A percentile compares a stretch with the other conserved stretches of the same genome.
phyloP scores from a whole-genome alignment of 2,888 invertebrate species.

The Oscheius sp. region DNA sequence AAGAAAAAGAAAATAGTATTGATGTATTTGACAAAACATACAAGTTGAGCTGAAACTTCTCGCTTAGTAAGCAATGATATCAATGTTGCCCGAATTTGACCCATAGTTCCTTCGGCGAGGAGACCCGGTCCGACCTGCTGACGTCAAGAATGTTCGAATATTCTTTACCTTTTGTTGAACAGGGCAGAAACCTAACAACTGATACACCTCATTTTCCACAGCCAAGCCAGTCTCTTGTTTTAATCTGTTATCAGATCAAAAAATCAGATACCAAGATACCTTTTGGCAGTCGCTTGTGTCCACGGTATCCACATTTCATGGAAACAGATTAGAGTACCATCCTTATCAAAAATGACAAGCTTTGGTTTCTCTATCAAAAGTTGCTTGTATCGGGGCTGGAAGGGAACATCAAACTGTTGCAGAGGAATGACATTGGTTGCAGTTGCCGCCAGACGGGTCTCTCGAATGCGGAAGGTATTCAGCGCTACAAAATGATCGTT shows the following conservation, averaged over 20 bases:
- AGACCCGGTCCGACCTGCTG: constrained; percentile 70
- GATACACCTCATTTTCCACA: constrained; percentile 36
- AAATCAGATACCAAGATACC: constrained; percentile 27
- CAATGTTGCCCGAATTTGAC: constrained; percentile 62
- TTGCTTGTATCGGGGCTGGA: background rate
- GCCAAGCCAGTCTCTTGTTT: constrained; percentile 34
- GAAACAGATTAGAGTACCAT: constrained; percentile 73
- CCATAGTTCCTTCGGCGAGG: constrained; percentile 71
- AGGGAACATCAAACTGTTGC: background rate
- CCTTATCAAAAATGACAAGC: constrained; percentile 73
- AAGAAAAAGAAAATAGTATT: background rate
- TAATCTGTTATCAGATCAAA: constrained; percentile 29
- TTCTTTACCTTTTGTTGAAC: constrained; percentile 40
- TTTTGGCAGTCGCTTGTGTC: constrained; percentile 70
- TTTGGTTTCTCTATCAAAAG: constrained; percentile 2
- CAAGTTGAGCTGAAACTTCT: background rate
- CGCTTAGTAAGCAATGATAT: constrained; percentile 3
- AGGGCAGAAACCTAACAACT: constrained; percentile 45
- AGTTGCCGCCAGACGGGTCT: background rate
- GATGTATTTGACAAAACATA: background rate
- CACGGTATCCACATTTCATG: constrained; percentile 74
- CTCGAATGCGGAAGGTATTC: background rate
- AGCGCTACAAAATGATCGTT: background rate
- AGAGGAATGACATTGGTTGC: background rate
- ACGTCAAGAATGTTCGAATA: constrained; percentile 33